Evolutionary conservation across 1,140 invertebrate genomes (phyloP).

Genomic region (Oncopeltus fasciatus): DNA sequence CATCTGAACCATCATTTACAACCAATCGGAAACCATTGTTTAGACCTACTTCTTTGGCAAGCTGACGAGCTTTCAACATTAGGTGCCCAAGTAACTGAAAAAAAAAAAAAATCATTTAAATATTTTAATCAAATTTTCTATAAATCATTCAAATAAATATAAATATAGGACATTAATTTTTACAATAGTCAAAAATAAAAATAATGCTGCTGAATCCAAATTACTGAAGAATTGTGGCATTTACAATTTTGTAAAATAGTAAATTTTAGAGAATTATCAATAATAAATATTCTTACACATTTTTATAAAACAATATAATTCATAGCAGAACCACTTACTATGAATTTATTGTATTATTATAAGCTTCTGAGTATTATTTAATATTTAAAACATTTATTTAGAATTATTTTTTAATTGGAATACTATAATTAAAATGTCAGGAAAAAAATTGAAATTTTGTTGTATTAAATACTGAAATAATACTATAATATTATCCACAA

Average conservation of each 20-base stretch:
- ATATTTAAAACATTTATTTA: too few species aligned
- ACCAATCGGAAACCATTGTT: constrained; percentile 60
- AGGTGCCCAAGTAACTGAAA: constrained; percentile 49
- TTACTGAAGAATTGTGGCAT: too few species aligned
- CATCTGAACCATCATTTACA: constrained; percentile 79
- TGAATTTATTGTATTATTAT: background rate
- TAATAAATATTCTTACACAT: background rate
- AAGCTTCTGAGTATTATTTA: background rate
- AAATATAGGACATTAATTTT: background rate
- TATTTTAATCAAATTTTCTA: too few species aligned
- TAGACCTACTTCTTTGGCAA: constrained; percentile 55
- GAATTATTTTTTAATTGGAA: too few species aligned
- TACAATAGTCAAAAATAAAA: background rate
- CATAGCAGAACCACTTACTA: background rate
- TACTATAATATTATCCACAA: too few species aligned
- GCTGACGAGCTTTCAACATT: constrained; percentile 62
- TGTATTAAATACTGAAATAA: too few species aligned
- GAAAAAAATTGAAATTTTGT: too few species aligned
- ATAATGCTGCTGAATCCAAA: background rate
- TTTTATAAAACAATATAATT: background rate
- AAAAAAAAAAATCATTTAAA: background rate
- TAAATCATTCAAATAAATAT: background rate
- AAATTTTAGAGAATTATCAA: background rate
- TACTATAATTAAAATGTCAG: too few species aligned
- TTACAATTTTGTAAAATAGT: too few species aligned